Base-by-base conservation (phyloP, 2,888 invertebrate species). In the Cheiracanthium punctorium region DNA sequence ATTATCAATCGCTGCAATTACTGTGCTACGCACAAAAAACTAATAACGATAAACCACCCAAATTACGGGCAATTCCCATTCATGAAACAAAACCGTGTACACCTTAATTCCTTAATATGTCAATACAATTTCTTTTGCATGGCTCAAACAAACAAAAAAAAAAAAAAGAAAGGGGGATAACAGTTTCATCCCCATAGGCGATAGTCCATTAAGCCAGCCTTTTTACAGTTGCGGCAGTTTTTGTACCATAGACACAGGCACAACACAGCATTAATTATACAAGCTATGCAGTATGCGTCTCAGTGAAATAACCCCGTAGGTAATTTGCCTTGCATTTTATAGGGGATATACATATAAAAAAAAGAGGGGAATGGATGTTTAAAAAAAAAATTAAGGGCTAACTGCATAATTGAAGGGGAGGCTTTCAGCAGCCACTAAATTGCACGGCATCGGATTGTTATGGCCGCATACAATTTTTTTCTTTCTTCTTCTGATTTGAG, bases 311-410 rank as follows among this genome's bases (percentile, higher is more conserved):
- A 2, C 48, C n/a, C 14, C n/a, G n/a, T 7, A 48, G 48, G 48
- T 48, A n/a, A 48, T 48, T n/a, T 48, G 48, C 48, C n/a, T 10
- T 48, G 48, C 48, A 48, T 48, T 48, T 48, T 48, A 48, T 48
- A 10, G 48, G 48, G 4, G 48, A 17, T 2, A 48, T 7, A 2
- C 48, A 48, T 48, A 48, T 12, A 48, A 48, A 48, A 48, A 48
- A 17, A 48, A 48, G 48, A 48, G 17, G 48, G 14, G 5, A 48
- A 7, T 48, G 48, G n/a, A n/a, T n/a, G n/a, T n/a, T n/a, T n/a
- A n/a, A n/a, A n/a, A n/a, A n/a, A n/a, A 48, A n/a, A 48, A 48
- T 17, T 17, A n/a, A n/a, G n/a, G n/a, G 48, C 48, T 48, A 48
- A 48, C 12, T 48, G n/a, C 48, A 48, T 48, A 48, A 48, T 48